Conservation (phyloP, 2,113 vertebrate species). For the Etia nguti region DNA sequence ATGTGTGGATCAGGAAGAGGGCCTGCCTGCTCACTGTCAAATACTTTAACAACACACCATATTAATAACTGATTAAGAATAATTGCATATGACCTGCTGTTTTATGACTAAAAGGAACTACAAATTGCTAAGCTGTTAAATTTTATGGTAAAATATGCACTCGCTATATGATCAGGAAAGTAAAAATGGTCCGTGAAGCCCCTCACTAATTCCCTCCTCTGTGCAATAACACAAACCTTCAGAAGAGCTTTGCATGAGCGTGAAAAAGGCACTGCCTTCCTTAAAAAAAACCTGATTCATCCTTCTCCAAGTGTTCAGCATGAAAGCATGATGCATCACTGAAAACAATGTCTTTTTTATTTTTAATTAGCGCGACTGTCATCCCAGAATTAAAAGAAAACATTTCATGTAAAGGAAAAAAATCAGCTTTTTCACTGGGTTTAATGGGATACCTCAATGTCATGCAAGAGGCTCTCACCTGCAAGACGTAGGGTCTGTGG, state of each 20-base stretch:
- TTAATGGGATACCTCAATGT: background rate
- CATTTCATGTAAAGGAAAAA: background rate
- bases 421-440: background rate
- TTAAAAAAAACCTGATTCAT: conserved; percentile 23
- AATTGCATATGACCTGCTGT: background rate
- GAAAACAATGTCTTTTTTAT: background rate
- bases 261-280: conserved; percentile 3
- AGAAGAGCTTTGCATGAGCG: background rate
- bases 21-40: conserved; percentile 28
- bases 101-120: background rate
- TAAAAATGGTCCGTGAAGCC: conserved; percentile 22
- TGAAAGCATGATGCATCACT: background rate
- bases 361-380: background rate
- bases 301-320: conserved; percentile 12
- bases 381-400: background rate
- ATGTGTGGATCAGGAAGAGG: conserved; percentile 20
- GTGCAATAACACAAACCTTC: background rate
- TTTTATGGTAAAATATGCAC: conserved; percentile 2
- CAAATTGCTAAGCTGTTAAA: conserved; percentile 10
- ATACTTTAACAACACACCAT: conserved; percentile 1
- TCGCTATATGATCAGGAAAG: background rate
- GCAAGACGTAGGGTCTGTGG: background rate
- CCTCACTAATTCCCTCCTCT: conserved; percentile 8
- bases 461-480: background rate
- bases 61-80: conserved; percentile 24